Evolutionary conservation across 1,140 invertebrate species (phyloP), one percentile per base, ranked within the genome.

Genomic region (Macrocentrus cingulum): DNA sequence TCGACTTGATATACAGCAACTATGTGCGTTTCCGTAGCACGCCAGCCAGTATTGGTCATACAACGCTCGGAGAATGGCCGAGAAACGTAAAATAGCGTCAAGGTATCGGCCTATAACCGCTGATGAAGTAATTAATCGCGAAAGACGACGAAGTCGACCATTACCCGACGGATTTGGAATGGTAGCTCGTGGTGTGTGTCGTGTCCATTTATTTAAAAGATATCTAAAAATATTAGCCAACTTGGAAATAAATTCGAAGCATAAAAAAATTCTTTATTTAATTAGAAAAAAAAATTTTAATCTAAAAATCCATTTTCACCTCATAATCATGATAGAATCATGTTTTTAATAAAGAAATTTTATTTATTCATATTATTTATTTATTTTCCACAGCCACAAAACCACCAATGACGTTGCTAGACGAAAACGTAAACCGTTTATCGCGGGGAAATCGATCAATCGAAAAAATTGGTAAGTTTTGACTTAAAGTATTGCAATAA

Each of bases 341-440:
- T n/a, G n/a, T n/a, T n/a, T n/a, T n/a, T n/a, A n/a, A n/a, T n/a
- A n/a, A n/a, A n/a, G n/a, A n/a, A n/a, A n/a, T n/a, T n/a, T n/a
- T n/a, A n/a, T n/a, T n/a, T n/a, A n/a, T n/a, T n/a, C n/a, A n/a
- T n/a, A n/a, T n/a, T n/a, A n/a, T n/a, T n/a, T n/a, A n/a, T n/a
- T n/a, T n/a, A n/a, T 54, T 65, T 15, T 18, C 73, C 75, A 39
- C 67, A 80, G 76, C 66, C 61, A 50, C 68, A 61, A 75, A 76
- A 65, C 61, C 48, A 41, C 57, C 73, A 69, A 78, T 79, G 76
- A 75, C 70, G 66, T 73, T 75, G 56, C 67, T 77, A 44, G 76
- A 78, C 61, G 75, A 77, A 61, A 79, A 80, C 66, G 73, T 77
- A 51, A 77, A 77, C 61, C 72, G 68, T 64, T 64, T 74, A 61